phyloP scores from a whole-genome alignment of 2,888 invertebrate species.

The Xanthia togata region DNA sequence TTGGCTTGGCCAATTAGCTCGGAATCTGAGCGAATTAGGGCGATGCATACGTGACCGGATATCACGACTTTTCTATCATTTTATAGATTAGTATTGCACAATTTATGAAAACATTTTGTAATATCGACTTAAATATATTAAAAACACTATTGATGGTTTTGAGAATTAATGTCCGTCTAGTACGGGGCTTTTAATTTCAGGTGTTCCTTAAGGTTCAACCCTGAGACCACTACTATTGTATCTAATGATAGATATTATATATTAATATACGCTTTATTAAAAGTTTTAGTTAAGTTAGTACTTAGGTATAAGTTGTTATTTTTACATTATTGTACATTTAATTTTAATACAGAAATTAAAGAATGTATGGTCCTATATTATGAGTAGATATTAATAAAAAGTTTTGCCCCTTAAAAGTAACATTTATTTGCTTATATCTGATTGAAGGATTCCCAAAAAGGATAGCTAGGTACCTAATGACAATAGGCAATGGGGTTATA shows the following conservation, averaged over 20 bases:
- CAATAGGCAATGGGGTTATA: too few relatives aligned
- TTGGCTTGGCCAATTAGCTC: slow-evolving; percentile 42
- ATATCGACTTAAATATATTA: neutral
- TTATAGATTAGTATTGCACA: slow-evolving; percentile 32
- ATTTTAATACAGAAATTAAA: too few relatives aligned
- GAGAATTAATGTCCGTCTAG: too few relatives aligned
- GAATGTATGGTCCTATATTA: too few relatives aligned
- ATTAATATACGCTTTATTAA: too few relatives aligned
- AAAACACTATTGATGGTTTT: neutral
- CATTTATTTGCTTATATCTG: neutral
- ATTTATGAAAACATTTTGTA: neutral
- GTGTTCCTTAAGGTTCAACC: neutral
- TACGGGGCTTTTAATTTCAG: neutral
- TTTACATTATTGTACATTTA: too few relatives aligned
- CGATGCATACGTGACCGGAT: slow-evolving; percentile 47
- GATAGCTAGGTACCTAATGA: too few relatives aligned
- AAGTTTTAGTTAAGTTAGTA: too few relatives aligned
- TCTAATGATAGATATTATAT: too few relatives aligned
- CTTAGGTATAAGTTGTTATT: too few relatives aligned
- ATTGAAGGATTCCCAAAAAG: too few relatives aligned
- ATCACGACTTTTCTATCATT: slow-evolving; percentile 10
- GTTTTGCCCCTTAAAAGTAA: neutral
- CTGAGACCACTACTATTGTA: neutral
- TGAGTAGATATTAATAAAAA: neutral
- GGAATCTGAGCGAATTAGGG: slow-evolving; percentile 27